Percentiles rank a stretch among this genome's conserved stretches.
Conservation (phyloP, 2,888 invertebrate genomes). For the Noctua pronuba region DNA sequence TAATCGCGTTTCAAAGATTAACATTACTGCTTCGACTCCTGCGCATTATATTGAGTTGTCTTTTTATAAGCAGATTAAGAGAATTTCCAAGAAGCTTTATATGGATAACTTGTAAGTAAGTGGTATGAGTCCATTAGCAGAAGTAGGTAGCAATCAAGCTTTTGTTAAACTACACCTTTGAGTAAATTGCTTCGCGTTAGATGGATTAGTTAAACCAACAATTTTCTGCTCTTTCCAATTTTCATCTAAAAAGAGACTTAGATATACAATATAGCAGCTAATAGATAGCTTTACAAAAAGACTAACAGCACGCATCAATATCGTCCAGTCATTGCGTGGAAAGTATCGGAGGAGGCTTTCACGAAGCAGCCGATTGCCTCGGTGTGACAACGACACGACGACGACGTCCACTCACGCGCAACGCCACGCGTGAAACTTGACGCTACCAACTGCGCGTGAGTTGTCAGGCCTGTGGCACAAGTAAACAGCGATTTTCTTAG, state of each 20-base stretch:
- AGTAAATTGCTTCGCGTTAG: background rate
- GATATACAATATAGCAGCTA: background rate
- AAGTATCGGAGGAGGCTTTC: constrained; percentile 52
- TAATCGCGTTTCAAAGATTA: constrained; percentile 45
- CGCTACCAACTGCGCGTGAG: constrained; percentile 17
- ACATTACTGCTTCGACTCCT: constrained; percentile 9
- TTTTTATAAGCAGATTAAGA: background rate
- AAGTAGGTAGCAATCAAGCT: background rate
- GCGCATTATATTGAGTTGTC: constrained; percentile 5
- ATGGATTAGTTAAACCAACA: background rate
- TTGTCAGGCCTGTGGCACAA: constrained; percentile 7
- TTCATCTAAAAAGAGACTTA: background rate
- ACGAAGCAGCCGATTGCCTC: background rate
- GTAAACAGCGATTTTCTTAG: background rate
- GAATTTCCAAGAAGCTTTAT: constrained; percentile 15
- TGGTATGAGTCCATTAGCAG: background rate
- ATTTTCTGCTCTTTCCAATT: background rate
- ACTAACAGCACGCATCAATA: background rate
- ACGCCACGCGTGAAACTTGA: constrained; percentile 30
- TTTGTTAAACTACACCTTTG: background rate
- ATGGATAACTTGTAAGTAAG: background rate
- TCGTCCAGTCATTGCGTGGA: constrained; percentile 38
- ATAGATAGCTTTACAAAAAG: background rate
- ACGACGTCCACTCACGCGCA: constrained; percentile 46
- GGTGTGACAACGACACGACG: constrained; percentile 24